Percentiles rank a stretch among this genome's conserved stretches.
phyloP scores from a whole-genome alignment of 1,140 invertebrate species.

The Gryon sp. region DNA sequence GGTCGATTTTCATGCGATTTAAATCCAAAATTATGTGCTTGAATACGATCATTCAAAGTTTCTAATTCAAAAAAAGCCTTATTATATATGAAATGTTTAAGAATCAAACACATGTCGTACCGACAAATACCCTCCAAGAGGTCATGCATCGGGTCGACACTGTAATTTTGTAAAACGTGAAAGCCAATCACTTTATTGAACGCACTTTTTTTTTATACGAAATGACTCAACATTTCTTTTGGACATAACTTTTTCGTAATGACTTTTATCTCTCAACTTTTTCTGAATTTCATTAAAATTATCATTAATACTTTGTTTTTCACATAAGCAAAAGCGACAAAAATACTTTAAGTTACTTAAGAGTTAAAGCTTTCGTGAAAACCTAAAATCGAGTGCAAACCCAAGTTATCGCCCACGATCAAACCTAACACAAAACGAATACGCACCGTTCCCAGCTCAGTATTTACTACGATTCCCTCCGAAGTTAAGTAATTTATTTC shows the following conservation, averaged over 20 bases:
- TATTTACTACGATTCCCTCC: conserved; percentile 6
- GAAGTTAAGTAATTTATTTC: conserved; percentile 63
- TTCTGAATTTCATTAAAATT: conserved; percentile 5
- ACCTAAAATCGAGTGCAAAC: conserved; percentile 1
- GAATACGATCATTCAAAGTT: conserved; percentile 9
- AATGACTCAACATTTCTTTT: not conserved
- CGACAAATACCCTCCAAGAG: too few species aligned
- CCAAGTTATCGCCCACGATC: conserved; percentile 12
- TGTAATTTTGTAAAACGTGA: conserved; percentile 70
- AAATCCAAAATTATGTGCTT: conserved; percentile 1
- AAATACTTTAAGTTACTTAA: too few species aligned
- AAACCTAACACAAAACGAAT: conserved; percentile 9
- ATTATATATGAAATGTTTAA: conserved; percentile 20
- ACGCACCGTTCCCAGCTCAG: not conserved
- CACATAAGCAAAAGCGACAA: conserved; percentile 65
- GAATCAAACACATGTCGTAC: conserved; percentile 3
- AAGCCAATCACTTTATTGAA: conserved; percentile 64
- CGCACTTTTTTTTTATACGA: conserved; percentile 69
- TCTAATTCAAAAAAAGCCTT: conserved; percentile 8
- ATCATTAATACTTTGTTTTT: not conserved
- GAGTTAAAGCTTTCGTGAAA: conserved; percentile 61
- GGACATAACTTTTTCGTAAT: not conserved
- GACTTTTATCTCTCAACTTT: not conserved
- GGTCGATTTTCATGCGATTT: not conserved
- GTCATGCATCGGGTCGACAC: conserved; percentile 62